These are phyloP conservation scores for Solenodon paradoxus DNA, from an alignment of 2,113 vertebrate species.

Conservation along the genomic window DNA sequence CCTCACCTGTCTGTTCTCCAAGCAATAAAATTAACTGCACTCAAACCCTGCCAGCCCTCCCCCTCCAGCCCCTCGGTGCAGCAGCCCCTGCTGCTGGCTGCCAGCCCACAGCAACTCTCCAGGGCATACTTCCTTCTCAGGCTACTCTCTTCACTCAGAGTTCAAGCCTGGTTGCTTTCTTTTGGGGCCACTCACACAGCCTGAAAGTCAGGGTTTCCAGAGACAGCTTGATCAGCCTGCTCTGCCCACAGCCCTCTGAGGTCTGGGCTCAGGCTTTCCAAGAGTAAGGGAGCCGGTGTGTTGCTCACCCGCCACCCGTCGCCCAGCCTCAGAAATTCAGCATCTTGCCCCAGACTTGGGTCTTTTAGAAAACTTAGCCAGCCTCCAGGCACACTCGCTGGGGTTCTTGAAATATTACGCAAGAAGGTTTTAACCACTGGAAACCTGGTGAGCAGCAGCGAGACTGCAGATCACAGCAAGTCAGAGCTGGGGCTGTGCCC, in stretches of 20 bases:
- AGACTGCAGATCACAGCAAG: not conserved
- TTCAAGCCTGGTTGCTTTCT: not conserved
- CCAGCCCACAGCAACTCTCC: no score
- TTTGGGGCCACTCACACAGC: not conserved
- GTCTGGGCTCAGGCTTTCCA: slow-evolving; percentile 74
- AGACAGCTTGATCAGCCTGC: slow-evolving; percentile 29
- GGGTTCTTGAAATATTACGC: not conserved
- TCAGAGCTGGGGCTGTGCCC: not conserved
- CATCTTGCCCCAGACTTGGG: not conserved
- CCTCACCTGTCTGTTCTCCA: no score
- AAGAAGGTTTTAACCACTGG: not conserved
- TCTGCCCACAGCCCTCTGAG: slow-evolving; percentile 66
- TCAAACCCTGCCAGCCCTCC: no score
- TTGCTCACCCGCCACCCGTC: accelerated
- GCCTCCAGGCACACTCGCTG: not conserved
- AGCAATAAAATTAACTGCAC: not conserved
- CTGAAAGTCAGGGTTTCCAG: slow-evolving; percentile 82
- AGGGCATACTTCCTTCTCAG: not conserved
- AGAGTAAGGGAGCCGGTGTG: slow-evolving; percentile 75
- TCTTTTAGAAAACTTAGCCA: not conserved
- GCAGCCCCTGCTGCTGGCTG: accelerated
- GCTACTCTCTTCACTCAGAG: not conserved
- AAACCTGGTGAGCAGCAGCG: not conserved
- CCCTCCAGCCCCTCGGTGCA: not conserved
- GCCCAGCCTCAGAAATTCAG: slow-evolving; percentile 33